Evolutionary conservation across 2,113 vertebrate species (phyloP).

Genomic region (Dipodomys ordii): DNA sequence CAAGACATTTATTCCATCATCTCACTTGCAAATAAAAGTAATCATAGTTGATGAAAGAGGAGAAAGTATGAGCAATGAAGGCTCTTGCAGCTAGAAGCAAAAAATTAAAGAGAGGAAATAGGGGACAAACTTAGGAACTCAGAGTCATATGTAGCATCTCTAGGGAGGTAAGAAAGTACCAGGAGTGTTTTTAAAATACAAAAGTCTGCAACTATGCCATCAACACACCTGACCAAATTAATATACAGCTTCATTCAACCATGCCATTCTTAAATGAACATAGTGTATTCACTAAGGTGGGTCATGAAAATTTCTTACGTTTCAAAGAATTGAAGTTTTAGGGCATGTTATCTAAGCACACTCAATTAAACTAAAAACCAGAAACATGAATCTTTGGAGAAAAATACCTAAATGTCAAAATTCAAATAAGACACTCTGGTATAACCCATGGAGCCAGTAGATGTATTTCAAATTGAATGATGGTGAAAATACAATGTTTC

Average conservation of each 20-base stretch:
- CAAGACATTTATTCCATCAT: background rate
- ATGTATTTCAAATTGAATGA: background rate
- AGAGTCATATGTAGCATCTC: background rate
- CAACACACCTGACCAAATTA: background rate
- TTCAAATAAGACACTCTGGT: background rate
- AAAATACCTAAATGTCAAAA: too few species aligned
- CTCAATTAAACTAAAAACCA: background rate
- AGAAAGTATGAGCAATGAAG: background rate
- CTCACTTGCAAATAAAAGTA: constrained; percentile 55
- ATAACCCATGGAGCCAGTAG: background rate
- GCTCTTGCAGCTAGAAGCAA: background rate
- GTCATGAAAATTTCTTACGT: background rate
- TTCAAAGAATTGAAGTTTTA: background rate
- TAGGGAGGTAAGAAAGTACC: background rate
- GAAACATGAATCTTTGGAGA: background rate
- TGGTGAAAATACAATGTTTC: background rate
- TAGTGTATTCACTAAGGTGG: background rate
- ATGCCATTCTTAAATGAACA: background rate
- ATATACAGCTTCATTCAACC: background rate
- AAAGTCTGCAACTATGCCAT: background rate
- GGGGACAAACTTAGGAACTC: background rate
- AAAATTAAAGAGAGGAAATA: background rate
- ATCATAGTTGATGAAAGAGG: constrained; percentile 16
- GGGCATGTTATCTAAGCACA: background rate
- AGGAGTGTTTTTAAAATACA: background rate